These are phyloP conservation scores for Leucophenga maculata DNA, from an alignment of 2,888 invertebrate genomes.

Conservation along the genomic window DNA sequence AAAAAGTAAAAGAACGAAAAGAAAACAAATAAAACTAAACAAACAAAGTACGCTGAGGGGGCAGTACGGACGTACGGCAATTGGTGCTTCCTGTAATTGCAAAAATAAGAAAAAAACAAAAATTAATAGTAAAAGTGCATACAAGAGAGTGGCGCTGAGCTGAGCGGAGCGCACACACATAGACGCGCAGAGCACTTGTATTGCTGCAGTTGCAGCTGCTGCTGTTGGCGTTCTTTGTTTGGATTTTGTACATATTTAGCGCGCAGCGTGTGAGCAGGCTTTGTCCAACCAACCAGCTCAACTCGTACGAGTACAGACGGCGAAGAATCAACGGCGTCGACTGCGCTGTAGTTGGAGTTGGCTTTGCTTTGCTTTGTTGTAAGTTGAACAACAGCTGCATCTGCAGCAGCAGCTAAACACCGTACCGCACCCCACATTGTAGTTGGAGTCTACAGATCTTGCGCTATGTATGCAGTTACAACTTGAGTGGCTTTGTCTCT, in stretches of 20 bases:
- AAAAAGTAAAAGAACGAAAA: background rate
- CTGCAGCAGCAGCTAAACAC: constrained; percentile 10
- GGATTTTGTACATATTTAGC: background rate
- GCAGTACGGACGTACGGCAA: no score
- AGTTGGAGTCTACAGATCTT: constrained; percentile 16
- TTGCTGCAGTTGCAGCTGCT: no score
- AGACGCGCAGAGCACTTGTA: no score
- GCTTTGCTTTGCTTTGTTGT: constrained; percentile 43
- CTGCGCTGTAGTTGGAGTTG: constrained; percentile 32
- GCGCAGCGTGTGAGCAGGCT: no score
- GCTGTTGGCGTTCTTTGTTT: constrained; percentile 10
- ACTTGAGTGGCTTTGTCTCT: constrained; percentile 39
- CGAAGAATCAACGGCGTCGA: background rate
- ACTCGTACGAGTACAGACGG: background rate
- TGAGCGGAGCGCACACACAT: no score
- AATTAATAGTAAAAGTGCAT: background rate
- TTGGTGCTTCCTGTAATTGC: constrained; percentile 1
- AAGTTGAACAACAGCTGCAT: background rate
- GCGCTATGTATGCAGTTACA: constrained; percentile 34
- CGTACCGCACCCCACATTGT: no score
- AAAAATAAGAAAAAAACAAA: background rate
- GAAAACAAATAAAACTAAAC: background rate
- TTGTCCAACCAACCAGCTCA: no score
- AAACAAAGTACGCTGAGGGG: background rate
- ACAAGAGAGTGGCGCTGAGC: no score